A percentile compares a stretch with the other conserved stretches of the same genome.
Evolutionary conservation across 2,797 vertebrate genomes (phyloP).

Genomic region (Dallia pectoralis): DNA sequence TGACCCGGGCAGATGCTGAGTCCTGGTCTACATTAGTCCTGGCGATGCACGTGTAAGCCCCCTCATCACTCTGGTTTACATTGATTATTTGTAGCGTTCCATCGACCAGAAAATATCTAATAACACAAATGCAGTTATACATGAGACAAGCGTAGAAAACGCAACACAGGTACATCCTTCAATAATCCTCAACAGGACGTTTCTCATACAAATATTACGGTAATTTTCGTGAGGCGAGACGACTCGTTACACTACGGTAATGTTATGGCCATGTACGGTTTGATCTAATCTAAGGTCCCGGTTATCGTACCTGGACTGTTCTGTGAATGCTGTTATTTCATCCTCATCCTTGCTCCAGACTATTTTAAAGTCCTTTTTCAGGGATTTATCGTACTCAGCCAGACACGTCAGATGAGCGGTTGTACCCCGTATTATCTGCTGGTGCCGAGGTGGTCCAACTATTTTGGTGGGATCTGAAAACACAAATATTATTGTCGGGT

Average conservation of each 20-base stretch:
- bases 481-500: neutral
- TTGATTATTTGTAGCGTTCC: slow-evolving; percentile 81
- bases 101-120: slow-evolving; percentile 73
- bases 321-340: slow-evolving; percentile 66
- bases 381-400: slow-evolving; percentile 77
- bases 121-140: slow-evolving; percentile 10
- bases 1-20: slow-evolving; percentile 69
- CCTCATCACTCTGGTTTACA: slow-evolving; percentile 80
- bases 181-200: neutral
- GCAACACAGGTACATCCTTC: neutral
- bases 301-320: slow-evolving; percentile 73
- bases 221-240: neutral
- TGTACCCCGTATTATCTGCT: slow-evolving; percentile 73
- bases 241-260: neutral
- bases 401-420: slow-evolving; percentile 78
- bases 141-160: neutral
- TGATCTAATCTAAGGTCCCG: neutral
- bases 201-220: neutral
- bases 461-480: slow-evolving; percentile 85
- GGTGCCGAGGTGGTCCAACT: slow-evolving; percentile 72
- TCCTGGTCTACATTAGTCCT: slow-evolving; percentile 80
- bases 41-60: slow-evolving; percentile 81
- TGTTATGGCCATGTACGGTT: neutral
- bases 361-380: slow-evolving; percentile 67
- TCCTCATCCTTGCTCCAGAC: slow-evolving; percentile 71